A percentile compares a stretch with the other conserved stretches of the same genome.
Evolutionary conservation across 2,888 invertebrate genomes (phyloP).

Genomic region (Aelia acuminata): DNA sequence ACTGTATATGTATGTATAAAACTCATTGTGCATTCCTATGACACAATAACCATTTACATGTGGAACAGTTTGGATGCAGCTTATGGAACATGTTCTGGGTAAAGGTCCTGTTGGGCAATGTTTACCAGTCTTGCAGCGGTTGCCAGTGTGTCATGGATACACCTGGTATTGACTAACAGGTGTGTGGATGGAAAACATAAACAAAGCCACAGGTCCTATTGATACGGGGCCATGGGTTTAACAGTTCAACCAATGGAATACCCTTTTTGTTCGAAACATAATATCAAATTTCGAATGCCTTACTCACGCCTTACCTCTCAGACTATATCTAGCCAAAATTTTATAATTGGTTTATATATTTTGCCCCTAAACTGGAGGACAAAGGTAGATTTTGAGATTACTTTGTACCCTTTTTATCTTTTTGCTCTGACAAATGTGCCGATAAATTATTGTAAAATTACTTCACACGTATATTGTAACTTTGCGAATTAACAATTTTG

Average conservation of each 20-base stretch:
- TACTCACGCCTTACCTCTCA: too few species aligned
- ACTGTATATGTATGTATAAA: neutral
- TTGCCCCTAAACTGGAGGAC: too few species aligned
- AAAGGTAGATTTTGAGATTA: too few species aligned
- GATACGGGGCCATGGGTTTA: neutral
- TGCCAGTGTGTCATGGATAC: neutral
- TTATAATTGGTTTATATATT: too few species aligned
- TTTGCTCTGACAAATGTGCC: too few species aligned
- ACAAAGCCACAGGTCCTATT: neutral
- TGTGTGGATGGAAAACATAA: slow-evolving; percentile 15
- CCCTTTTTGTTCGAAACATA: too few species aligned
- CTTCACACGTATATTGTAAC: too few species aligned
- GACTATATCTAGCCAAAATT: too few species aligned
- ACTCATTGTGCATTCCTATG: neutral
- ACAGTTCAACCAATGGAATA: neutral
- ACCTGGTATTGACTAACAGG: neutral
- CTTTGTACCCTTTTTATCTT: too few species aligned
- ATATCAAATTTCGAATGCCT: too few species aligned
- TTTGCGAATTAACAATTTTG: too few species aligned
- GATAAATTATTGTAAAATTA: too few species aligned
- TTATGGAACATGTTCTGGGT: neutral
- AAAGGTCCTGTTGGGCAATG: slow-evolving; percentile 1
- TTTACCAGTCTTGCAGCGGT: neutral
- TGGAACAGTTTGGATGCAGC: neutral
- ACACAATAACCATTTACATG: neutral